These are phyloP conservation scores for Otolemur crassicaudatus DNA, from an alignment of 2,797 vertebrate genomes.

Conservation along the genomic window DNA sequence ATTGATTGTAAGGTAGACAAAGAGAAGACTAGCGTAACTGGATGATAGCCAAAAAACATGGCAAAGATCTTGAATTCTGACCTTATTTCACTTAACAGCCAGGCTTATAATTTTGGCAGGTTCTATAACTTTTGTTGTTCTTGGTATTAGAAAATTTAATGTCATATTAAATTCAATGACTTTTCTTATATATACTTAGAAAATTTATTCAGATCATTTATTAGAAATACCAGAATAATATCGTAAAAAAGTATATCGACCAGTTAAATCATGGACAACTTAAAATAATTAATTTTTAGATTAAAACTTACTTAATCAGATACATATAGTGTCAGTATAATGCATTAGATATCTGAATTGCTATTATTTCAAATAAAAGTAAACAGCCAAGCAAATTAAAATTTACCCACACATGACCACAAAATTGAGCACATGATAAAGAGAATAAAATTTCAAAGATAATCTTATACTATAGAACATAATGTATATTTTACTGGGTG, in stretches of 20 bases:
- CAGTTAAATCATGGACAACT: background rate
- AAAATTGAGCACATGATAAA: background rate
- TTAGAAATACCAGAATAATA: background rate
- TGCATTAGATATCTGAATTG: background rate
- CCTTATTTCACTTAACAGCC: background rate
- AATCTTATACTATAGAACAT: background rate
- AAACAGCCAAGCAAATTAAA: background rate
- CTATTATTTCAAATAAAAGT: background rate
- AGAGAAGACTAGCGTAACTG: background rate
- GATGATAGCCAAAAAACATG: background rate
- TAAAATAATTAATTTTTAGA: background rate
- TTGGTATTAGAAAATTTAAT: background rate
- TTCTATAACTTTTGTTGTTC: background rate
- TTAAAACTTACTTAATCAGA: background rate
- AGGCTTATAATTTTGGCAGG: background rate
- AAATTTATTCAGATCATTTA: background rate
- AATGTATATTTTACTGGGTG: background rate
- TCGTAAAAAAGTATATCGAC: background rate
- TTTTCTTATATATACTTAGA: background rate
- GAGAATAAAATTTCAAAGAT: background rate
- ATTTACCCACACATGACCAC: background rate
- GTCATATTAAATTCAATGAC: background rate
- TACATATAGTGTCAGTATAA: background rate
- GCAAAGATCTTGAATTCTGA: background rate
- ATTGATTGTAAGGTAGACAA: background rate